Evolutionary conservation across 2,797 vertebrate species (phyloP).

Genomic region (Mus caroli): DNA sequence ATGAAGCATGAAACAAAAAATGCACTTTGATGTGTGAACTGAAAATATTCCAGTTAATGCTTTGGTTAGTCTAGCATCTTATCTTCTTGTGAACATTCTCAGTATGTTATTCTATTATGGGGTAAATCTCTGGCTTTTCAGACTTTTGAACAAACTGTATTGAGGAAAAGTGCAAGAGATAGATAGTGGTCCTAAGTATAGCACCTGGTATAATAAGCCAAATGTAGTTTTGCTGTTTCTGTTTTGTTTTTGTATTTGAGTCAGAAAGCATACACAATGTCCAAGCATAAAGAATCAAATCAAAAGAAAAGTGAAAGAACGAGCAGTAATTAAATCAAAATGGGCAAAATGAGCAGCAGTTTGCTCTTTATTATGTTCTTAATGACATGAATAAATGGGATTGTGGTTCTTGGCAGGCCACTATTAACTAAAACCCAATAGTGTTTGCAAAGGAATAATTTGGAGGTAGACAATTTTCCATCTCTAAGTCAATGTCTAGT

Average conservation of each 20-base stretch:
- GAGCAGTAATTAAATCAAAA: background rate
- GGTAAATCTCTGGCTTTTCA: background rate
- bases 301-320: background rate
- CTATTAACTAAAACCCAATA: background rate
- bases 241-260: background rate
- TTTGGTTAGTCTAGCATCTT: background rate
- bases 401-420: background rate
- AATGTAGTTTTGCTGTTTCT: background rate
- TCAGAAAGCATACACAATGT: background rate
- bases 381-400: background rate
- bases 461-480: background rate
- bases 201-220: background rate
- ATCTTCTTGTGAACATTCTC: background rate
- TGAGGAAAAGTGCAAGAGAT: background rate
- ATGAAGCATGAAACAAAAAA: slow-evolving; percentile 9
- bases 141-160: background rate
- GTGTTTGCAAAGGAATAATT: rapidly evolving
- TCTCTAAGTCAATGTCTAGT: background rate
- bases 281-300: background rate
- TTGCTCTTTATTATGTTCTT: background rate
- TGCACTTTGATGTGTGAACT: background rate
- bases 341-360: background rate
- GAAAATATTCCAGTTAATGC: background rate
- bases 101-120: background rate
- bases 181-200: rapidly evolving